Evolutionary conservation across 2,113 vertebrate genomes (phyloP), one percentile per base, ranked within the genome.

Genomic region (Eclectus roratus): DNA sequence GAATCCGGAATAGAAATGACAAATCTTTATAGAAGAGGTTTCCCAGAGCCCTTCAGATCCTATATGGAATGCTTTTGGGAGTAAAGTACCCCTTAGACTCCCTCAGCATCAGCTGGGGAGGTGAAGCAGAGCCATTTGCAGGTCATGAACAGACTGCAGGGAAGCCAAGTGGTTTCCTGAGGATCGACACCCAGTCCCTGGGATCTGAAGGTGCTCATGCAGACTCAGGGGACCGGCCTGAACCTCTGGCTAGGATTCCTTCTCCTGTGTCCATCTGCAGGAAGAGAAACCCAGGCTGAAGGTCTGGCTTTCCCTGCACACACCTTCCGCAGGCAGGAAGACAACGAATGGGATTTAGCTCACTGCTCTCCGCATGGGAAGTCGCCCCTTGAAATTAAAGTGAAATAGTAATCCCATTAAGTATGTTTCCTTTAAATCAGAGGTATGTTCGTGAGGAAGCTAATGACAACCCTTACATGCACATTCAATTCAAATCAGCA

Each of bases 401-500:
- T 86, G 96, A 93, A 94, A 65, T 14, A 53, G 46, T 95, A 96
- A 96, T 93, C 91, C 91, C 95, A 88, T 96, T 89, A 90, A 85
- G 73, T 12, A 78, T 68, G 88, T 95, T 82, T 53, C 87, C 92
- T 95, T 93, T 97, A 97, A 97, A 97, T 96, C 97, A 97, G 4
- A 88, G 86, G 82, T 85, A 83, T 88, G 93, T 84, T 88, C 18
- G 4, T 27, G 77, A 80, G 93, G 93, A 97, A 97, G 97, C 96
- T 94, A 97, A 97, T 74, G 97, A 94, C 94, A 95, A 91, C 85
- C 91, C 94, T 94, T 95, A 88, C 93, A 91, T 16, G 88, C 97
- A 93, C 83, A 89, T 95, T 94, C 91, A 92, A 77, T 84, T 97
- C 97, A 95, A 89, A 97, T 97, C 97, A 96, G 96, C 91, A 87